phyloP scores from a whole-genome alignment of 2,797 vertebrate genomes.

The Ctenosaura bakeri region DNA sequence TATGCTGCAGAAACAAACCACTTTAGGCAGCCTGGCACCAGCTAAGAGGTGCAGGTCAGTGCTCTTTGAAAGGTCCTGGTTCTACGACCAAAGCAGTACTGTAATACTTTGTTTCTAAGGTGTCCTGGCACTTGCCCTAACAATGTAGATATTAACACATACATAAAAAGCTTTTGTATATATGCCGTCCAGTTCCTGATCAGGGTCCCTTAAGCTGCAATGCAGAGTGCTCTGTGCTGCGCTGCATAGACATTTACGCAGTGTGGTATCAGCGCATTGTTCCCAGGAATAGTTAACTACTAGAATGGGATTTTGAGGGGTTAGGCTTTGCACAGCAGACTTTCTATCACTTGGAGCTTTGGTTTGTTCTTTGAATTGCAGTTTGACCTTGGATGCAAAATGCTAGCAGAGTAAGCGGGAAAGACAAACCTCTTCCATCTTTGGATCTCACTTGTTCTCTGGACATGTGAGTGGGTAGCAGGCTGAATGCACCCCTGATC shows the following conservation, averaged over 20 bases:
- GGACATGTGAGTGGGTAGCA: not conserved
- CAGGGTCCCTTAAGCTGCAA: not conserved
- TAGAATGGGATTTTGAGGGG: not conserved
- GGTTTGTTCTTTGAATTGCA: not conserved
- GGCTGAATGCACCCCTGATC: not conserved
- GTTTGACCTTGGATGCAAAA: not conserved
- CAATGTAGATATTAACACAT: not conserved
- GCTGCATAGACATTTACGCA: not conserved
- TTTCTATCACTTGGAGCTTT: not conserved
- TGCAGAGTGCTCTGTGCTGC: not conserved
- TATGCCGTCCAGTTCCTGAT: not conserved
- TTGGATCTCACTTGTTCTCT: not conserved
- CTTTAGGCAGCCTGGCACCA: not conserved
- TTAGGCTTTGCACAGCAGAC: too few species aligned
- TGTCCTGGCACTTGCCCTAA: not conserved
- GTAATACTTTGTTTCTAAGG: not conserved
- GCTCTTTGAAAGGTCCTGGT: conserved; percentile 11
- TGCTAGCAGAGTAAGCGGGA: not conserved
- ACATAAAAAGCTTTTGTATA: not conserved
- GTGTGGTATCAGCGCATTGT: not conserved
- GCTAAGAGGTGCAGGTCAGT: not conserved
- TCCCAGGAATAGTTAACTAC: not conserved
- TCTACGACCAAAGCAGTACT: not conserved
- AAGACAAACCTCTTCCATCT: too few species aligned
- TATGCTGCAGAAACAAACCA: not conserved